Evolutionary conservation across 2,888 invertebrate genomes (phyloP).

Genomic region (Seira ritae): DNA sequence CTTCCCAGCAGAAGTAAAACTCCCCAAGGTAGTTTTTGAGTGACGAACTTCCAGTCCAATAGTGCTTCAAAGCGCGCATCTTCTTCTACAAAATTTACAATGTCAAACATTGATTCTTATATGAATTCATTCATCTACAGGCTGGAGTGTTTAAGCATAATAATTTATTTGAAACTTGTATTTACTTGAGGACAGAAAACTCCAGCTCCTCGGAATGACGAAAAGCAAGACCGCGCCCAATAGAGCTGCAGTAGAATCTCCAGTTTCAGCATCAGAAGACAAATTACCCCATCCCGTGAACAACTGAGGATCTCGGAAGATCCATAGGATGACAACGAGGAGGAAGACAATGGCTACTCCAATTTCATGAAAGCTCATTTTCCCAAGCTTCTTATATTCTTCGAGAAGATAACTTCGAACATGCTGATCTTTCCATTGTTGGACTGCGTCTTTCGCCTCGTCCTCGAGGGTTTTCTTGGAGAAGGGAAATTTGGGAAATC

Average conservation of each 20-base stretch:
- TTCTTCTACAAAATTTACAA: conserved; percentile 46
- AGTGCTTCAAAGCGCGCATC: conserved; percentile 36
- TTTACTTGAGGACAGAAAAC: conserved; percentile 48
- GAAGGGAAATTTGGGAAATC: not conserved
- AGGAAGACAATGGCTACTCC: conserved; percentile 56
- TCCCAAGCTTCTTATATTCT: conserved; percentile 65
- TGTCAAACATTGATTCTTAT: too few relatives aligned
- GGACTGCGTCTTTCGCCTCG: conserved; percentile 23
- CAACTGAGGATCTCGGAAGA: conserved; percentile 63
- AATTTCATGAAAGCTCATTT: conserved; percentile 63
- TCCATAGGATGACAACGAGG: conserved; percentile 59
- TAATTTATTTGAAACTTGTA: not conserved
- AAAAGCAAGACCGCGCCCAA: conserved; percentile 63
- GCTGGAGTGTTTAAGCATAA: too few relatives aligned
- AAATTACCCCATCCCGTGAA: conserved; percentile 60
- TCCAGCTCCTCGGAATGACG: conserved; percentile 58
- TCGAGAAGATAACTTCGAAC: conserved; percentile 38
- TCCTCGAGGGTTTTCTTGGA: not conserved
- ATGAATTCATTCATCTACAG: too few relatives aligned
- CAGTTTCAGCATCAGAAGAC: conserved; percentile 17
- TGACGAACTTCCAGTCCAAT: conserved; percentile 66
- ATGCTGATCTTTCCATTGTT: conserved; percentile 40
- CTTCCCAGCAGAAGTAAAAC: conserved; percentile 60
- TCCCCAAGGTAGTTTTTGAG: conserved; percentile 66
- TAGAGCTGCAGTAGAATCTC: conserved; percentile 62